These are phyloP conservation scores for Mercenaria mercenaria DNA, from an alignment of 1,140 invertebrate genomes.

Conservation along the genomic window DNA sequence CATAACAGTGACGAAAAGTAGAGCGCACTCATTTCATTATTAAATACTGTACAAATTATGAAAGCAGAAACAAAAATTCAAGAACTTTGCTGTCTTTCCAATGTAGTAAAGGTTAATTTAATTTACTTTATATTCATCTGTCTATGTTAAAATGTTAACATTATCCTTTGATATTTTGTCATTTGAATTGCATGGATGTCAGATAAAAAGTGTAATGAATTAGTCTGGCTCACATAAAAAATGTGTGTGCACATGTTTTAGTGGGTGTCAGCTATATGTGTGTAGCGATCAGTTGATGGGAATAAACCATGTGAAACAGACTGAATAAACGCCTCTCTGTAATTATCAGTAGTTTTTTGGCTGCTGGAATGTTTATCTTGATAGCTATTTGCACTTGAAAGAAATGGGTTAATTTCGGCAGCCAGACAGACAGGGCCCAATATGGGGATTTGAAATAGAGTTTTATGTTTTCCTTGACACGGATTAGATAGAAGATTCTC, in stretches of 20 bases:
- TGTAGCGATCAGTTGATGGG: not conserved
- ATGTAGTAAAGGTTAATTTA: no score
- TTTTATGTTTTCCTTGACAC: not conserved
- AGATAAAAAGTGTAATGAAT: not conserved
- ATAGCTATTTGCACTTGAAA: slow-evolving; percentile 14
- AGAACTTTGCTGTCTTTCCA: no score
- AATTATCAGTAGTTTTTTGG: slow-evolving; percentile 32
- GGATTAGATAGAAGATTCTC: not conserved
- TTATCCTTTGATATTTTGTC: no score
- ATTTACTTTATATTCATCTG: no score
- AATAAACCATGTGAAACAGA: slow-evolving; percentile 33
- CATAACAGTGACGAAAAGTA: no score
- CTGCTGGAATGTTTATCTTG: slow-evolving; percentile 46
- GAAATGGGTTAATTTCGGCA: slow-evolving; percentile 13
- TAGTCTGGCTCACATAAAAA: not conserved
- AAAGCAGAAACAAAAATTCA: no score
- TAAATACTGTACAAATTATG: no score
- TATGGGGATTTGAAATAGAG: not conserved
- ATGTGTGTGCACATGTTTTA: not conserved
- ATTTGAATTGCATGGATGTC: no score
- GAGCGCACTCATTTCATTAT: no score
- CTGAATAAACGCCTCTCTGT: slow-evolving; percentile 6
- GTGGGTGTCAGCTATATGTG: not conserved
- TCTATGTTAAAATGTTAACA: no score
- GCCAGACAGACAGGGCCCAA: slow-evolving; percentile 29